Evolutionary conservation across 2,797 vertebrate genomes (phyloP).

Genomic region (Gephyroberyx darwinii): DNA sequence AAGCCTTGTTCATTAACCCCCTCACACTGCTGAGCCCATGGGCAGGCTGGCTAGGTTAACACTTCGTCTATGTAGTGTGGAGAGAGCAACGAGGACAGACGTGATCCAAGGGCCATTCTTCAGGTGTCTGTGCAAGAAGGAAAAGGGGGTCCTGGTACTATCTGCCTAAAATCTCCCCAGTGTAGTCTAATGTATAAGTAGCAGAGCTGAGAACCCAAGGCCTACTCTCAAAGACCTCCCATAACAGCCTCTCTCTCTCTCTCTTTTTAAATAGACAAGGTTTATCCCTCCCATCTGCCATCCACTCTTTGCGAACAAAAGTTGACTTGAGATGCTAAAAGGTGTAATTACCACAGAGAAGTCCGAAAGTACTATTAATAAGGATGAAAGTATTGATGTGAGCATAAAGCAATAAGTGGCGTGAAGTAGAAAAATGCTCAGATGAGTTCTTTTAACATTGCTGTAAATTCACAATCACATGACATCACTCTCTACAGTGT

Average conservation of each 20-base stretch:
- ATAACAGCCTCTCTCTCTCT: not conserved
- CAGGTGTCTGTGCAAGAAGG: not conserved
- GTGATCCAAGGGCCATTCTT: conserved; percentile 22
- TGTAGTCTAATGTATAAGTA: conserved; percentile 6
- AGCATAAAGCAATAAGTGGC: not conserved
- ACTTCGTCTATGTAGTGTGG: conserved; percentile 38
- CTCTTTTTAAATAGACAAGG: too few relatives aligned
- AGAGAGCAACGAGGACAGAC: conserved; percentile 32
- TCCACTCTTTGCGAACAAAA: too few relatives aligned
- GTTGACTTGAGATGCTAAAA: not conserved
- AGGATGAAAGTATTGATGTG: not conserved
- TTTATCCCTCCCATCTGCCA: too few relatives aligned
- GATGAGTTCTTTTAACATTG: not conserved
- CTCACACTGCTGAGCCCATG: conserved; percentile 42
- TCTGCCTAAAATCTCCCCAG: conserved; percentile 26
- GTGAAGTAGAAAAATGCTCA: not conserved
- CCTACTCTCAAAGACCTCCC: conserved; percentile 13
- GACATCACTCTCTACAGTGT: too few relatives aligned
- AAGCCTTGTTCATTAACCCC: conserved; percentile 70
- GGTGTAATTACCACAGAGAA: not conserved
- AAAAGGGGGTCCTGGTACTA: conserved; percentile 14
- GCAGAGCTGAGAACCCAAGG: conserved; percentile 7
- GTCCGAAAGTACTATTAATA: not conserved
- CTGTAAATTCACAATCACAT: too few relatives aligned
- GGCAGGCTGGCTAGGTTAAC: conserved; percentile 25